phyloP scores from a whole-genome alignment of 1,140 invertebrate species.

The Camponotus pennsylvanicus region DNA sequence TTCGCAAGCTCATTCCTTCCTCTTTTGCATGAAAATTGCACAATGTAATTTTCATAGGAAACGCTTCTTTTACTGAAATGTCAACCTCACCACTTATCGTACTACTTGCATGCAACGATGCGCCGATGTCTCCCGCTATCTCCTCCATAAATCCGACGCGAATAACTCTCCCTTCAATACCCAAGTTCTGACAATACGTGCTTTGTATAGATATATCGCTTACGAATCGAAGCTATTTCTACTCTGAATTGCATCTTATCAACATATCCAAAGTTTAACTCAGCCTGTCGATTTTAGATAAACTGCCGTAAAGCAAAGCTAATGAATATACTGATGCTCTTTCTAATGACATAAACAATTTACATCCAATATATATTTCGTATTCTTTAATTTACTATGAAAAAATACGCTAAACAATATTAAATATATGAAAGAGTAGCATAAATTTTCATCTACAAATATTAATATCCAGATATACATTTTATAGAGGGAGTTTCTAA shows the following conservation, averaged over 20 bases:
- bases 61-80: conserved; percentile 38
- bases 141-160: conserved; percentile 31
- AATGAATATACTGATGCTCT: not conserved
- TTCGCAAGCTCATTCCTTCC: not conserved
- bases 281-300: not conserved
- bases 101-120: conserved; percentile 32
- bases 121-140: conserved; percentile 3
- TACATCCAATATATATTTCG: not conserved
- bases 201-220: conserved; percentile 3
- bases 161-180: conserved; percentile 27
- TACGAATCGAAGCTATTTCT: not conserved
- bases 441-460: not conserved
- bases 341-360: not conserved
- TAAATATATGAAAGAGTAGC: not conserved
- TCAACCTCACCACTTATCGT: conserved; percentile 54
- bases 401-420: not conserved
- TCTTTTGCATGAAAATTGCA: conserved; percentile 48
- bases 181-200: conserved; percentile 11
- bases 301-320: not conserved
- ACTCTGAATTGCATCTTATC: conserved; percentile 23
- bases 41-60: conserved; percentile 62
- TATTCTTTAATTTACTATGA: not conserved
- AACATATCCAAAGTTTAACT: not conserved
- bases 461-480: not conserved
- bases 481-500: not conserved